Base-by-base conservation (phyloP, 2,113 vertebrate genomes). In the Grammomys surdaster region DNA sequence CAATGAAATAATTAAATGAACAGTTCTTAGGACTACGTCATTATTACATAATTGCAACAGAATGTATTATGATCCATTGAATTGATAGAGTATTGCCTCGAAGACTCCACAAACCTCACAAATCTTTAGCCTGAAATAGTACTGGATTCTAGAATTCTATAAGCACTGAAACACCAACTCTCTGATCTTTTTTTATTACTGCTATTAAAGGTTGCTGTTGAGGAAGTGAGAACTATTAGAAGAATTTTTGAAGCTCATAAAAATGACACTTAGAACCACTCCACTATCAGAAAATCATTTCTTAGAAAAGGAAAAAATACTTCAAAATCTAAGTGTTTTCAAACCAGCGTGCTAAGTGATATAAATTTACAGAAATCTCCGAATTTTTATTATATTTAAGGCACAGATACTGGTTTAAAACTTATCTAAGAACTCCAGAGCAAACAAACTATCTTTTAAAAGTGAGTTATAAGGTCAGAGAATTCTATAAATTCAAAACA, bases 341-440 rank as follows among this genome's bases (percentile, higher is more conserved):
- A 86, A 75, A 89, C 77, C 54, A 94, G 31, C 9, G 9, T 26
- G 11, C 24, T 84, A 84, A 60, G 14, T 43, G n/a, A 31, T 63
- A 31, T 63, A 17, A 63, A 40, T 4, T 63, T 43, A 63, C 56
- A 43, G n/a, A 84, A 63, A 1, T 63, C 58, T 84, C 81, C 43
- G 81, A 63, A 90, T 75, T 84, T 48, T 48, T 85, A 87, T 85
- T 86, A 89, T 91, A 93, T 90, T 85, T n/a, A 95, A 88, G 28
- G 12, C 3, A 77, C 10, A 95, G 22, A 14, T 88, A 72, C 75
- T 70, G 19, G 26, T 87, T 89, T 88, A 82, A 36, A 88, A 95
- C 67, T 7, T 69, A 33, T 31, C 10, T 24, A 72, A 3, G 12
- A 33, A 88, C 20, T 78, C 93, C 63, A 76, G 95, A 84, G n/a